These are phyloP conservation scores for Hemitrygon akajei DNA, from an alignment of 2,797 vertebrate genomes.

Conservation along the genomic window DNA sequence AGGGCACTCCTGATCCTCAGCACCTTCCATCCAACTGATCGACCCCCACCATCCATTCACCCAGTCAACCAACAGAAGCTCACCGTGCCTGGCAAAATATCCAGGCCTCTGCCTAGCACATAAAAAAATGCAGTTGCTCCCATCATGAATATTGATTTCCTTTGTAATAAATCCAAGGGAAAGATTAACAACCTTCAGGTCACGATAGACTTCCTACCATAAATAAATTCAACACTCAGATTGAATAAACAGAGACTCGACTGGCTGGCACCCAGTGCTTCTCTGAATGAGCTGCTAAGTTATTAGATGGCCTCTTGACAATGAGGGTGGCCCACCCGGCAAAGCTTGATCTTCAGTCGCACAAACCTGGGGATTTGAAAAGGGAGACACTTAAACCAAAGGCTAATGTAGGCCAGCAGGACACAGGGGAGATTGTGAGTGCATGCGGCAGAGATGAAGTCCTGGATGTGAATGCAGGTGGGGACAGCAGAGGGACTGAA, in stretches of 20 bases:
- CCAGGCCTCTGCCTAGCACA: neutral
- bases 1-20: neutral
- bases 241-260: neutral
- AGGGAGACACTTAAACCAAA: neutral
- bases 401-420: neutral
- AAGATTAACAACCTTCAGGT: neutral
- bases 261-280: neutral
- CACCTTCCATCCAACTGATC: neutral
- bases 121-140: neutral
- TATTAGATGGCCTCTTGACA: constrained; percentile 57
- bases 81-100: neutral
- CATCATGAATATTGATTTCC: neutral
- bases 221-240: constrained; percentile 7
- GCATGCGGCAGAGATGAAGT: too few relatives aligned
- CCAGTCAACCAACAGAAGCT: neutral
- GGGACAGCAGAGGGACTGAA: too few relatives aligned
- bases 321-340: neutral
- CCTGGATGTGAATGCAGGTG: too few relatives aligned
- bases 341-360: too few relatives aligned
- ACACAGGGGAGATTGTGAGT: too few relatives aligned
- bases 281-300: neutral
- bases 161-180: neutral
- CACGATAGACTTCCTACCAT: neutral
- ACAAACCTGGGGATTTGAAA: too few relatives aligned
- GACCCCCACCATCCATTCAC: neutral